Percentiles rank a stretch among this genome's conserved stretches.
phyloP scores from a whole-genome alignment of 2,888 invertebrate species.

The Dastarcus helophoroides region DNA sequence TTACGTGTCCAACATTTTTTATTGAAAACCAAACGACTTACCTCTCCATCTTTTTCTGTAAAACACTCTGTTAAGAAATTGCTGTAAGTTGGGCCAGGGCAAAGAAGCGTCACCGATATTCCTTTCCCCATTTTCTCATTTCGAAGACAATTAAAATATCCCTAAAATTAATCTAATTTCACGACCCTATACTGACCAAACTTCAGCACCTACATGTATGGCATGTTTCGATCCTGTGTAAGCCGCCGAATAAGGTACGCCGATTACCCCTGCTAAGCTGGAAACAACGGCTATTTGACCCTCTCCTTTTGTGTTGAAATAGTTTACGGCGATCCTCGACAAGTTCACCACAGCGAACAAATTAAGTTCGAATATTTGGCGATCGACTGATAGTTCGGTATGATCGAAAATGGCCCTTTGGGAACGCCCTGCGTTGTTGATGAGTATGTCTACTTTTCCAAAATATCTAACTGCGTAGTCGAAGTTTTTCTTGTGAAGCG shows the following conservation, averaged over 20 bases:
- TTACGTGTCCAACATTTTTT: too few species aligned
- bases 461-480: conserved; percentile 54
- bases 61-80: conserved; percentile 57
- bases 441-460: conserved; percentile 60
- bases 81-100: conserved; percentile 68
- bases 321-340: conserved; percentile 53
- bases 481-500: conserved; percentile 49
- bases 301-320: conserved; percentile 45
- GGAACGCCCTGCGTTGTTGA: conserved; percentile 73
- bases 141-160: conserved; percentile 57
- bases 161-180: conserved; percentile 38
- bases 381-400: conserved; percentile 59
- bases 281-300: conserved; percentile 69
- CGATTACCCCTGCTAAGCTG: conserved; percentile 59
- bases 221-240: conserved; percentile 70
- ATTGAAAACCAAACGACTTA: too few species aligned
- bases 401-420: conserved; percentile 64
- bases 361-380: conserved; percentile 63
- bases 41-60: conserved; percentile 51
- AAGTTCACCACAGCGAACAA: conserved; percentile 62
- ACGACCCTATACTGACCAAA: not conserved
- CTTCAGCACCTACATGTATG: conserved; percentile 47
- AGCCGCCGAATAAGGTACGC: conserved; percentile 53
- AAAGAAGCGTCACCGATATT: conserved; percentile 54
- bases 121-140: conserved; percentile 47